phyloP scores from a whole-genome alignment of 2,888 invertebrate species.

The Brachypalpus laphriformis region DNA sequence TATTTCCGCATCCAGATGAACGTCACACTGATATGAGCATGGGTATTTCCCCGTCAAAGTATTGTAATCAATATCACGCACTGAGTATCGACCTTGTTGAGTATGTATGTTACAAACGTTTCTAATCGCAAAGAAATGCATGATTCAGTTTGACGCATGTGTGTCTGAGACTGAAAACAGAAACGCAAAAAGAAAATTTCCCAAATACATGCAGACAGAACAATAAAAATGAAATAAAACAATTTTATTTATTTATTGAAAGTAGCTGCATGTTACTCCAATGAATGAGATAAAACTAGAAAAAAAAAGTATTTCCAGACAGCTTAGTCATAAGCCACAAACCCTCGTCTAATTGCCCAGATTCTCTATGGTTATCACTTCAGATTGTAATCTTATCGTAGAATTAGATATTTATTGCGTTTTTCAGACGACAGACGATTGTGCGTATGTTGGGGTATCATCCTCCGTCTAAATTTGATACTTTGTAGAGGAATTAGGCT shows the following conservation, averaged over 20 bases:
- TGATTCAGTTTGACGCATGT: neutral
- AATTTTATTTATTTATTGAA: neutral
- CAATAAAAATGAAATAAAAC: neutral
- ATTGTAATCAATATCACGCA: neutral
- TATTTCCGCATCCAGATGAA: too few relatives aligned
- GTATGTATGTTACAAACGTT: neutral
- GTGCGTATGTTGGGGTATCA: too few relatives aligned
- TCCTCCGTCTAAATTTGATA: neutral
- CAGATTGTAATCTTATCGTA: conserved; percentile 18
- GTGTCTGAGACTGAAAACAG: neutral
- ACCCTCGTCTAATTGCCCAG: conserved; percentile 1
- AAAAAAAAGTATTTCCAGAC: neutral
- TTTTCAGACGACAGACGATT: neutral
- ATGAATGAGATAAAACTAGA: neutral
- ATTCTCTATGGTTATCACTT: conserved; percentile 14
- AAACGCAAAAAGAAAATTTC: neutral
- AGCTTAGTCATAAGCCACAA: neutral
- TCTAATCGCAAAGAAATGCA: neutral
- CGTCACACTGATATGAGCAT: too few relatives aligned
- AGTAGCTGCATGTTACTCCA: neutral
- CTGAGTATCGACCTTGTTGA: neutral
- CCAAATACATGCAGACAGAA: neutral
- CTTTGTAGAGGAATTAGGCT: neutral
- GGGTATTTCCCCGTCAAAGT: neutral
- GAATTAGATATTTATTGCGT: conserved; percentile 17